Evolutionary conservation across 2,113 vertebrate species (phyloP), one percentile per base, ranked within the genome.

Genomic region (Carassius carassius): DNA sequence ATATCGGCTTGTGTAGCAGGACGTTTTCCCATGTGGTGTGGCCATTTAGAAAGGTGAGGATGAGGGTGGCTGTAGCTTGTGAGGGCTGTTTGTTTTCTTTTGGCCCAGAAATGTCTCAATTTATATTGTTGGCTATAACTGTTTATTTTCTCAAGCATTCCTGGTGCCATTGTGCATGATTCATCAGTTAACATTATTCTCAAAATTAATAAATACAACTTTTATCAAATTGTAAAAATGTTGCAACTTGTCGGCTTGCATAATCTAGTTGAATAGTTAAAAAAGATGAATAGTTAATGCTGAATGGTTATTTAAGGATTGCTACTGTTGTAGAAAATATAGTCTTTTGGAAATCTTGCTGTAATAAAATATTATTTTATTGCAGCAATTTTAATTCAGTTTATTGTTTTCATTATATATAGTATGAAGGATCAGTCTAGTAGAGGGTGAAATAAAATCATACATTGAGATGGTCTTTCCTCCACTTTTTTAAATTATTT

Each of bases 31-130:
- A 17, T 47, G 37, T 63, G 60, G 78, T 44, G 58, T 47, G 78
- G 25, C 44, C 60, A 10, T 80, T 65, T 65, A 65, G 41, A 47
- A 67, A 49, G 78, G 60, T 29, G n/a, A 49, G 78, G 16, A 25
- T 80, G 37, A 49, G 23, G 60, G n/a, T 80, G 9, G 37, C 78
- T 9, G 23, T 23, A 47, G 60, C 78, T 49, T 80, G 60, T 29
- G 60, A 32, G 60, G 37, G 58, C 58, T 44, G 35, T 63, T 60
- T 47, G 58, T 63, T 79, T 79, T 14, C 56, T 44, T 78, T 60
- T 63, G 13, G 21, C 77, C 35, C 51, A 23, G 11, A 54, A 37
- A 29, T 60, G 29, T 35, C 51, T 62, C 35, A 8, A 63, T 79
- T 63, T 1, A 25, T 62, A 44, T 44, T 19, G 3, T 79, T 37